phyloP scores from a whole-genome alignment of 2,888 invertebrate species.

The Schizaphis graminum region DNA sequence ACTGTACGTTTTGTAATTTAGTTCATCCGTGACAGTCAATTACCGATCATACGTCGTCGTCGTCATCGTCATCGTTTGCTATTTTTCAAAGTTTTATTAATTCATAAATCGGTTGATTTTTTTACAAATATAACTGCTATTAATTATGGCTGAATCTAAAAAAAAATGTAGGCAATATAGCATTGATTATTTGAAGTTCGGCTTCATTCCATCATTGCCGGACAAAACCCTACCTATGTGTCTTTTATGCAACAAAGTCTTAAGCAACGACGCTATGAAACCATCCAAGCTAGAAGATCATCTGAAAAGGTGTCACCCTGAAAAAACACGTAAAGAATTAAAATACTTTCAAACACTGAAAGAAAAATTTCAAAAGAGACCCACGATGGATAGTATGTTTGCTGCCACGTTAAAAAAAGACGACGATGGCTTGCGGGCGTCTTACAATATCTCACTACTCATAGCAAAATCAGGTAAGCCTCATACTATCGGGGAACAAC shows the following conservation, averaged over 20 bases:
- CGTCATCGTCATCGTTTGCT: too few species aligned
- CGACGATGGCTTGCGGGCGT: slow-evolving; percentile 68
- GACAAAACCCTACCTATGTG: neutral
- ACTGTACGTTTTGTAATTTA: neutral
- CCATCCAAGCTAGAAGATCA: slow-evolving; percentile 19
- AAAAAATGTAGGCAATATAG: slow-evolving; percentile 49
- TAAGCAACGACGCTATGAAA: slow-evolving; percentile 20
- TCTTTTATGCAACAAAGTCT: neutral
- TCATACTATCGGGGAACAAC: slow-evolving; percentile 58
- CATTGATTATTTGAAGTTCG: slow-evolving; percentile 35
- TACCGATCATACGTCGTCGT: neutral
- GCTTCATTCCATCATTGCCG: slow-evolving; percentile 61
- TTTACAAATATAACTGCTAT: slow-evolving; percentile 71
- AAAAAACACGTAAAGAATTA: slow-evolving; percentile 69
- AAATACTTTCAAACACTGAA: slow-evolving; percentile 69
- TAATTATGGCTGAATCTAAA: slow-evolving; percentile 2
- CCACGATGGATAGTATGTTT: slow-evolving; percentile 68
- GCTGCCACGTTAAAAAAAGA: slow-evolving; percentile 68
- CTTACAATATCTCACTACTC: slow-evolving; percentile 67
- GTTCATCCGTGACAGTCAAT: neutral
- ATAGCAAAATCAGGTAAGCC: slow-evolving; percentile 67
- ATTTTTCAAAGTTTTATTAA: slow-evolving; percentile 25
- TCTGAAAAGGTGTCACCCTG: slow-evolving; percentile 46
- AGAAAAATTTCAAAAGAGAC: slow-evolving; percentile 68
- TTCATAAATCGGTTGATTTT: slow-evolving; percentile 69